Conservation (phyloP, 2,888 invertebrate genomes). For the Drosophila austrosaltans region DNA sequence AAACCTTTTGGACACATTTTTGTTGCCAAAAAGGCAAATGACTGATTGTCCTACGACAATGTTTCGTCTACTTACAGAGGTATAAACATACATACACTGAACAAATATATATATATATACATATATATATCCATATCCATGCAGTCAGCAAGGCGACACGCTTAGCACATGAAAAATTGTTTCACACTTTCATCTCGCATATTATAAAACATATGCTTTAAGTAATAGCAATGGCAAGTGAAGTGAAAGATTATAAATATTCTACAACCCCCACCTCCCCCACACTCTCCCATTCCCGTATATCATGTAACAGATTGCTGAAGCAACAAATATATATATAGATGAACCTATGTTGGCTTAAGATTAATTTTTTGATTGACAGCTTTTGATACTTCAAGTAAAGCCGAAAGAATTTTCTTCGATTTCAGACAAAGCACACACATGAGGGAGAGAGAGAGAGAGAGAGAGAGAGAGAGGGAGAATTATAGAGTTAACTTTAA, state of each 20-base stretch:
- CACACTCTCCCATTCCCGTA: neutral
- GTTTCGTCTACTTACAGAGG: slow-evolving; percentile 26
- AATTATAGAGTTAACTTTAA: no score
- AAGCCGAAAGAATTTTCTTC: neutral
- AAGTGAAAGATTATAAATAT: slow-evolving; percentile 44
- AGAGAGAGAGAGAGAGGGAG: no score
- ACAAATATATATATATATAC: neutral
- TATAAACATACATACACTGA: neutral
- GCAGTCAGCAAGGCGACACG: slow-evolving; percentile 60
- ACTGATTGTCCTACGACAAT: slow-evolving; percentile 41
- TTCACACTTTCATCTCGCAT: slow-evolving; percentile 54
- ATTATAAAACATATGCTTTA: slow-evolving; percentile 79
- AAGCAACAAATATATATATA: slow-evolving; percentile 17
- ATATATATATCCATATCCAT: neutral
- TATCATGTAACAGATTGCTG: slow-evolving; percentile 76
- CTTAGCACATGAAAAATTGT: slow-evolving; percentile 75
- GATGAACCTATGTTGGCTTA: slow-evolving; percentile 25
- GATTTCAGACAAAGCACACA: neutral
- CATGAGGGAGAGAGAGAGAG: no score
- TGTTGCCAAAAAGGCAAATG: slow-evolving; percentile 33
- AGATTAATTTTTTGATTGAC: slow-evolving; percentile 48
- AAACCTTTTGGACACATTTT: slow-evolving; percentile 34
- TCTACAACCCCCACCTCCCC: neutral
- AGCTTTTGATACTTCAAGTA: neutral
- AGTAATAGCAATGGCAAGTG: slow-evolving; percentile 71